These are phyloP conservation scores for Acromyrmex heyeri DNA, from an alignment of 1,140 invertebrate species.

Conservation along the genomic window DNA sequence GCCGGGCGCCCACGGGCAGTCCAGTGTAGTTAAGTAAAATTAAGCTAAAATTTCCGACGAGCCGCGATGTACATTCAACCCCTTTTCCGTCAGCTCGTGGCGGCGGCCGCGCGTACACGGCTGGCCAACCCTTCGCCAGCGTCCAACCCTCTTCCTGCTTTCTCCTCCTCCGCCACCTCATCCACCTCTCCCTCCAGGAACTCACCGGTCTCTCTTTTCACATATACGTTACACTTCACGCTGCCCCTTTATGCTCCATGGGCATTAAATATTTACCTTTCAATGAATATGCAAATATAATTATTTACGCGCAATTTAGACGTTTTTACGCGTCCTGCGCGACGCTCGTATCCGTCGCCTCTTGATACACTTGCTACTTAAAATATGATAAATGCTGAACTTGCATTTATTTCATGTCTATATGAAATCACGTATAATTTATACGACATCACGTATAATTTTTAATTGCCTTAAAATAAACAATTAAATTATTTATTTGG, in stretches of 20 bases:
- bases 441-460: background rate
- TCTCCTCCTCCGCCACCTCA: constrained; percentile 64
- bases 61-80: constrained; percentile 77
- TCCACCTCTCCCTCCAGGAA: constrained; percentile 62
- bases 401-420: constrained; percentile 25
- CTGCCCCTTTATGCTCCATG: constrained; percentile 75
- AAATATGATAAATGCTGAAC: constrained; percentile 14
- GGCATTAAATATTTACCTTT: constrained; percentile 87
- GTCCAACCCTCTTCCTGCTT: constrained; percentile 67
- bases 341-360: constrained; percentile 60
- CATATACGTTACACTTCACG: constrained; percentile 84
- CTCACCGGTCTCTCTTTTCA: constrained; percentile 67
- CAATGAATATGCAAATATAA: constrained; percentile 87
- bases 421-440: constrained; percentile 29
- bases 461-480: constrained; percentile 7
- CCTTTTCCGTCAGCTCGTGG: constrained; percentile 78
- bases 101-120: constrained; percentile 72
- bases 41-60: constrained; percentile 82
- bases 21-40: constrained; percentile 82
- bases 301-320: constrained; percentile 87
- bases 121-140: constrained; percentile 70
- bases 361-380: constrained; percentile 18
- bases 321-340: constrained; percentile 83
- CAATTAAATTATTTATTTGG: background rate
- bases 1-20: constrained; percentile 66